Evolutionary conservation across 2,113 vertebrate genomes (phyloP).

Genomic region (Myrmecophaga tridactyla): DNA sequence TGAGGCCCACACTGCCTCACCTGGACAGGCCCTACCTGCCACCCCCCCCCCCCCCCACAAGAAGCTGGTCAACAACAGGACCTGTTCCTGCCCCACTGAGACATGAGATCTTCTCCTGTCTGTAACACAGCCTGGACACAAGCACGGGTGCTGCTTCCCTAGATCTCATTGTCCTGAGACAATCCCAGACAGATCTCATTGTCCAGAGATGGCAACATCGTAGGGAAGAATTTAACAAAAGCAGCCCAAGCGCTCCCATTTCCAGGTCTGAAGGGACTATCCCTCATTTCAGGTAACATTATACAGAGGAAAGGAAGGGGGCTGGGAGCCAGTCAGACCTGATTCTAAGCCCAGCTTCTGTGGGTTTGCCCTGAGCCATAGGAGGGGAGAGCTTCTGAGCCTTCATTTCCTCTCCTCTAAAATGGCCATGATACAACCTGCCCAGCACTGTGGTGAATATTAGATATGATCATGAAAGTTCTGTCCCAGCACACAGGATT

Average conservation of each 20-base stretch:
- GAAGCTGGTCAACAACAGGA: background rate
- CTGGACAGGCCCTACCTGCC: background rate
- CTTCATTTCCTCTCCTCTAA: background rate
- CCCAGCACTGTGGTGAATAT: background rate
- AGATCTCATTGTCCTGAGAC: background rate
- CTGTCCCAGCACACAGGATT: background rate
- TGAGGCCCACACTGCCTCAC: background rate
- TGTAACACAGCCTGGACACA: background rate
- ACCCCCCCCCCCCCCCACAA: too few relatives aligned
- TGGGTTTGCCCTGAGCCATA: background rate
- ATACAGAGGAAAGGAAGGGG: background rate
- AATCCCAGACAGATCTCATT: background rate
- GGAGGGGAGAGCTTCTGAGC: background rate
- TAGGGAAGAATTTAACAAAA: background rate
- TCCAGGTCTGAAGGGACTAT: background rate
- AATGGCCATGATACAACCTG: background rate
- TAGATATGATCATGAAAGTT: fast-evolving
- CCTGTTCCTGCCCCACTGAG: background rate
- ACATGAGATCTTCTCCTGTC: too few relatives aligned
- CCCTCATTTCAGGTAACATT: too few relatives aligned
- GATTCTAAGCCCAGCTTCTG: background rate
- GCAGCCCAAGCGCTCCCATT: background rate
- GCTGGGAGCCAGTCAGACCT: background rate
- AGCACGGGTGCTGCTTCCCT: background rate
- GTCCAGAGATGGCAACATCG: background rate